Evolutionary conservation across 2,113 vertebrate genomes (phyloP), one percentile per base, ranked within the genome.

Genomic region (Apodemus speciosus): DNA sequence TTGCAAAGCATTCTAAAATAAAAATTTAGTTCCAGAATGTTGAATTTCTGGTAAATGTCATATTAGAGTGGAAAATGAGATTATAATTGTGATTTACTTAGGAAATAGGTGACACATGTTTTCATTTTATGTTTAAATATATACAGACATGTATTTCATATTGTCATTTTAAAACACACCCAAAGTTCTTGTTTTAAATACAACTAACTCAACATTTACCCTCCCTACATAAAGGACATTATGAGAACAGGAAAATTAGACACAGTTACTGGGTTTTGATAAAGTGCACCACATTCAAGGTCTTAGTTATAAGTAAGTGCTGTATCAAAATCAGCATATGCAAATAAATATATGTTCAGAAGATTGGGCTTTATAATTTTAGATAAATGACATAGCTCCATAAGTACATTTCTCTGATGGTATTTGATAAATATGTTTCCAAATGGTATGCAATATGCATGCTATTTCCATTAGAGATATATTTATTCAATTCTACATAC

Each of bases 41-140:
- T 97, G 93, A 72, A 83, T 91, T 95, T 94, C 95, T 90, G 72
- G 81, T 94, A 96, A 97, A 90, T 94, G 90, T 94, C 81, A 95
- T 10, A 86, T 85, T n/a, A 40, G 11, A 93, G 25, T 94, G 46
- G 38, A 84, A 96, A 97, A 94, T 95, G 89, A 93, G 83, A 89
- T n/a, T 88, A 62, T 83, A 86, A 93, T 96, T 93, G 77, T 83
- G 64, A 66, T 30, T 60, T 32, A 80, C 66, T 95, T 94, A 87
- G 53, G 10, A 84, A 40, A 92, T 80, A 9, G 6, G 1, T 69
- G 66, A 43, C 35, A 84, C 77, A 94, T 73, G 64, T 93, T 94
- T 85, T 94, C 9, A 92, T 79, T 94, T 9, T 94, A 46, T 73
- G 15, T 58, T 84, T 89, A 75, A 46, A 69, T 60, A 53, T 10